Evolutionary conservation across 2,797 vertebrate species (phyloP), one percentile per base, ranked within the genome.

Genomic region (Anguilla pacifica): DNA sequence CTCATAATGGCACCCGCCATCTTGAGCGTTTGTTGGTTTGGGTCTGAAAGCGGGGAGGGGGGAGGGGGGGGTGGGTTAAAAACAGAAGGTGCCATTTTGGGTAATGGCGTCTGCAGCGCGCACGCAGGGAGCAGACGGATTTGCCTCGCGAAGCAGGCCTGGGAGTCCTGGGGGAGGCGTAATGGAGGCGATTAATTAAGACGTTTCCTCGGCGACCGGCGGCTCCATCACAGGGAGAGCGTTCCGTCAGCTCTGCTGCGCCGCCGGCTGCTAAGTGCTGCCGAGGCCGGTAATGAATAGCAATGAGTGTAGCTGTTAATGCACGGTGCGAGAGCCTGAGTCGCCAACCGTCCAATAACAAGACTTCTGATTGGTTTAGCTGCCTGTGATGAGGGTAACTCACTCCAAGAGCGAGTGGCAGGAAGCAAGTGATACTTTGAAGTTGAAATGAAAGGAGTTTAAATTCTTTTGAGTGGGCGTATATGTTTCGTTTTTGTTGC

Each of bases 101-200:
- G 64, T 87, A 74, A 57, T 86, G 64, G 53, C 61, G 72, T 87
- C 61, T 57, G 86, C 86, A 51, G 55, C 31, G 2, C 74, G 55
- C 61, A 77, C 64, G 25, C n/a, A 11, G 49, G 17, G 70, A 79
- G 79, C 74, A 82, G 19, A 43, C 25, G 83, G 86, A 79, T 70
- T 87, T 28, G 85, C 85, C 64, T 84, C 31, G 86, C 55, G 17
- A 61, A 67, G 46, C 31, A 35, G 70, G 91, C 83, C 92, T 91
- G 92, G 91, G 90, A 93, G 89, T 94, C 86, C 92, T 93, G 86
- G 77, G 86, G 51, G 72, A 77, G 87, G 89, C 87, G 86, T 83
- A 81, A 91, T 86, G 91, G 85, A 87, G 82, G 82, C 94, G 92
- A 95, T 94, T 94, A 95, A 96, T 95, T 93, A 92, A 91, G 90